Evolutionary conservation across 2,888 invertebrate genomes (phyloP), one percentile per base, ranked within the genome.

Genomic region (Drosophila affinis): DNA sequence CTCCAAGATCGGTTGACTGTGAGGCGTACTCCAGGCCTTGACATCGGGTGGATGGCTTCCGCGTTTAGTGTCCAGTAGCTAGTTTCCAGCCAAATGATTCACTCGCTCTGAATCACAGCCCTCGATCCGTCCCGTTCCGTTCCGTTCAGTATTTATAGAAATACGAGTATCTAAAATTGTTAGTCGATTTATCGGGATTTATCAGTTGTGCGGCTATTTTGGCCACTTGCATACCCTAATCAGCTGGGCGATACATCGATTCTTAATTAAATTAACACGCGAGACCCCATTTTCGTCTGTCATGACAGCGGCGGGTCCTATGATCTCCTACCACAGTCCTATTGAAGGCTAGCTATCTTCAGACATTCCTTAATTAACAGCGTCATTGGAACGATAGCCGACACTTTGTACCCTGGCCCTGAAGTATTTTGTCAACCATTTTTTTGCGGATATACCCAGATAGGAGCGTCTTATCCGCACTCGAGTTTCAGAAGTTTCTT

Each of bases 261-360:
- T 76, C 81, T 81, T 77, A 85, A 81, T 83, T 79, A 81, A 84
- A 47, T 53, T 48, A 79, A 70, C 71, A 81, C 67, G 65, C 65
- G 69, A 51, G 58, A 51, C 49, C 39, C 65, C 56, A 57, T 59
- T 71, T 79, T 47, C 54, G 69, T 44, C 51, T 58, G 51, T 27
- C 51, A 29, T 18, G 46, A 9, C 18, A 10, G 29, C 18, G 52
- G 62, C 55, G 77, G 77, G 75, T 60, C 60, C 68, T 75, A 60
- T 72, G 77, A 87, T 81, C 77, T 77, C 9, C 48, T 6, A 45
- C 49, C 44, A 34, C 39, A 39, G 6, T 14, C 39, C 39, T 55
- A 29, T 48, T 52, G 21, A 55, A 14, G 55, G 39, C 53, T 49
- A 61, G 39, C 53, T 52, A 62, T 68, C 54, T 46, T 60, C 49